Conservation (phyloP, 2,113 vertebrate species). For the Cygnus buccinator region DNA sequence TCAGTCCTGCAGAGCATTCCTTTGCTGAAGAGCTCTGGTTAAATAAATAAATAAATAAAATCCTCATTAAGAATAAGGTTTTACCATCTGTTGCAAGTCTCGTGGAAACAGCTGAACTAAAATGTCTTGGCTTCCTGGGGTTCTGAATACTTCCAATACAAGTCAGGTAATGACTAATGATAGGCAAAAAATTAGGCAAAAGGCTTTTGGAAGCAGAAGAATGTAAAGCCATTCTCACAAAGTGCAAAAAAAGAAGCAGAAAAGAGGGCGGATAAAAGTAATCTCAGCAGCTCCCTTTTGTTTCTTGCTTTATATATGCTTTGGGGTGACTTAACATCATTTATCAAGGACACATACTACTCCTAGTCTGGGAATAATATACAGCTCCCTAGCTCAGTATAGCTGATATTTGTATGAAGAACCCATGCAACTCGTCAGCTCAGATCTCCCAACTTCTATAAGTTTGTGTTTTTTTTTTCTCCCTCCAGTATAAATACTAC, state of each 20-base stretch:
- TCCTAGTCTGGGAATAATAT: neutral
- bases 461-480: too few species aligned
- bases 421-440: neutral
- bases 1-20: neutral
- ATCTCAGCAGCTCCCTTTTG: neutral
- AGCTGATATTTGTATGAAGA: neutral
- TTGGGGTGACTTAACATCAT: neutral
- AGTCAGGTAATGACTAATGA: neutral
- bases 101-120: constrained; percentile 16
- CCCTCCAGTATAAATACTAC: neutral
- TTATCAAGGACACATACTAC: neutral
- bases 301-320: neutral
- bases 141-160: neutral
- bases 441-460: neutral
- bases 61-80: constrained; percentile 15
- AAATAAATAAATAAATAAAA: neutral
- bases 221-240: neutral
- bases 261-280: neutral
- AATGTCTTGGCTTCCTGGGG: neutral
- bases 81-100: constrained; percentile 16
- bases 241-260: neutral
- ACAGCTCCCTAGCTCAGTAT: neutral
- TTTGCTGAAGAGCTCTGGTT: neutral
- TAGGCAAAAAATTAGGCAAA: neutral
- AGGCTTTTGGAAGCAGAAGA: neutral